Conservation (phyloP, 2,888 invertebrate genomes). For the Cheilosia urbana region DNA sequence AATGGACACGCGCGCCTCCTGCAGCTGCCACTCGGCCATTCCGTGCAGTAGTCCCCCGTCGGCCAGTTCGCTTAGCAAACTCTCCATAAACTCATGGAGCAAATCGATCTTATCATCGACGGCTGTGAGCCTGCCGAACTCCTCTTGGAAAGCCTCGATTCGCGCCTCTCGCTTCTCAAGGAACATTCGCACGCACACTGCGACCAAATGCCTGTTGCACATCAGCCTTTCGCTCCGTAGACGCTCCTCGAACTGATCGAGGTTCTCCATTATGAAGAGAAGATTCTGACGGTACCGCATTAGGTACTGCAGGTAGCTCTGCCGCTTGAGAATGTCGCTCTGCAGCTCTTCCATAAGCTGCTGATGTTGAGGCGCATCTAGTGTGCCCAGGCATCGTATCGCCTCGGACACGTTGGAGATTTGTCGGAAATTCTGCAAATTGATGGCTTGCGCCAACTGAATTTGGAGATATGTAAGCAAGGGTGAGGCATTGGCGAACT, state of each 20-base stretch:
- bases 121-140: conserved; percentile 91
- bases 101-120: conserved; percentile 96
- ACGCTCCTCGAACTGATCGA: conserved; percentile 87
- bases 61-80: conserved; percentile 88
- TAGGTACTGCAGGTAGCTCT: conserved; percentile 93
- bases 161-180: conserved; percentile 90
- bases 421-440: conserved; percentile 90
- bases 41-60: conserved; percentile 90
- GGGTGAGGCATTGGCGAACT: conserved; percentile 82
- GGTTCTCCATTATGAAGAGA: conserved; percentile 89
- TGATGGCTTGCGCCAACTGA: conserved; percentile 92
- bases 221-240: conserved; percentile 89
- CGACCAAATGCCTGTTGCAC: conserved; percentile 89
- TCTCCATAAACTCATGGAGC: conserved; percentile 91
- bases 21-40: conserved; percentile 86
- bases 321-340: conserved; percentile 90
- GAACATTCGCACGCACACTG: conserved; percentile 91
- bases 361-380: conserved; percentile 89
- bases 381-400: conserved; percentile 89
- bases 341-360: conserved; percentile 90
- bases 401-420: conserved; percentile 93
- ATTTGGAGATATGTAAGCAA: conserved; percentile 89
- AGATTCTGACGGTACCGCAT: conserved; percentile 91
- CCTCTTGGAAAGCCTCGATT: conserved; percentile 90
- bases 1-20: conserved; percentile 91